Conservation (phyloP, 2,797 vertebrate genomes). For the Eidolon dupreanum region DNA sequence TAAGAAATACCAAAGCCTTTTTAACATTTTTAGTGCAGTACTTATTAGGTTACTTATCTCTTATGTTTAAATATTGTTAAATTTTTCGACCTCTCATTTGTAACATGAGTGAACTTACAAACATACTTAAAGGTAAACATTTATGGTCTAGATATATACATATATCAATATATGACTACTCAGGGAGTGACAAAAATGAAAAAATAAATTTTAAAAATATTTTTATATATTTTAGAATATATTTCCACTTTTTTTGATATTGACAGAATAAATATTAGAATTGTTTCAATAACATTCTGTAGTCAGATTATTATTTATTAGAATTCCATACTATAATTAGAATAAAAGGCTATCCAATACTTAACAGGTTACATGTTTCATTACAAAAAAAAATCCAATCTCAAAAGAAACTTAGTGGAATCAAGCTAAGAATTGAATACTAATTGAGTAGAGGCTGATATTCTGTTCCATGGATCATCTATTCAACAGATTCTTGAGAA, state of each 20-base stretch:
- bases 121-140: not conserved
- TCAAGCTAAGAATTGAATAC: not conserved
- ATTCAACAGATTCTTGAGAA: slow-evolving; percentile 1
- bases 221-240: not conserved
- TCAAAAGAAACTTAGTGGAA: not conserved
- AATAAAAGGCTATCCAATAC: not conserved
- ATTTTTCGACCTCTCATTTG: not conserved
- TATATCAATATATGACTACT: not conserved
- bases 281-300: not conserved
- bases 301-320: not conserved
- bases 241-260: not conserved
- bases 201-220: not conserved
- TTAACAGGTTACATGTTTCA: not conserved
- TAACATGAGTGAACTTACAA: not conserved
- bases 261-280: not conserved
- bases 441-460: not conserved
- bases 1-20: not conserved
- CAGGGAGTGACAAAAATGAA: not conserved
- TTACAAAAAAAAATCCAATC: not conserved
- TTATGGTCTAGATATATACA: not conserved
- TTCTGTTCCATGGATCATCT: not conserved
- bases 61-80: not conserved
- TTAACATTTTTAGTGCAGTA: not conserved
- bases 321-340: not conserved
- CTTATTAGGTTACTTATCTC: not conserved